Evolutionary conservation across 2,888 invertebrate species (phyloP).

Genomic region (Apotomis capreana): DNA sequence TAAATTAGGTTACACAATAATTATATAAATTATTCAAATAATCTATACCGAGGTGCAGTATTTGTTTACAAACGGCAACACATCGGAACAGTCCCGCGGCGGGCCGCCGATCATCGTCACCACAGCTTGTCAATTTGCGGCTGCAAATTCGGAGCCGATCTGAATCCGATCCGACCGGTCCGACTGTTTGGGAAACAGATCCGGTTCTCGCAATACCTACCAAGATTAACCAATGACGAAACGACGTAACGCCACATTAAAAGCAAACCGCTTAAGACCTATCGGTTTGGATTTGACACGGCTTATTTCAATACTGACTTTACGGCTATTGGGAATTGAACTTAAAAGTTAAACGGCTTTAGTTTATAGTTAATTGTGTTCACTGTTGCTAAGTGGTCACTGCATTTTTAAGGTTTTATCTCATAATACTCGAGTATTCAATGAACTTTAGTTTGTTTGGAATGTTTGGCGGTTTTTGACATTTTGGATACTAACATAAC

Average conservation of each 20-base stretch:
- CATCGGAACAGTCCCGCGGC: slow-evolving; percentile 1
- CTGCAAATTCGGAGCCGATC: slow-evolving; percentile 34
- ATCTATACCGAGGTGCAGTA: no score
- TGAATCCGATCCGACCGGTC: slow-evolving; percentile 39
- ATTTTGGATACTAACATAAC: not conserved
- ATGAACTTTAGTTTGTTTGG: slow-evolving; percentile 30
- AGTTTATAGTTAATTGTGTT: not conserved
- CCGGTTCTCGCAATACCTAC: slow-evolving; percentile 38
- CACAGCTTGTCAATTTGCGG: slow-evolving; percentile 25
- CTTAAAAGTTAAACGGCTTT: not conserved
- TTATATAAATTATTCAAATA: no score
- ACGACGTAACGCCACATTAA: slow-evolving; percentile 1
- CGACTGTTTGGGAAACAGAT: slow-evolving; percentile 34
- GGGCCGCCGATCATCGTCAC: slow-evolving; percentile 17
- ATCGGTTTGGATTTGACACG: not conserved
- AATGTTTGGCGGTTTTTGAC: slow-evolving; percentile 23
- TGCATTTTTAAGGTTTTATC: slow-evolving; percentile 26
- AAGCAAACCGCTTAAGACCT: not conserved
- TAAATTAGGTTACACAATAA: no score
- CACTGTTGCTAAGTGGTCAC: slow-evolving; percentile 31
- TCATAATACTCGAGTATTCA: slow-evolving; percentile 28
- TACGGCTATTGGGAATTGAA: slow-evolving; percentile 1
- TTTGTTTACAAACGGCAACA: no score
- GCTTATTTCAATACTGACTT: slow-evolving; percentile 13
- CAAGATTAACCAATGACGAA: not conserved